Percentiles rank a stretch among this genome's conserved stretches.
These are phyloP conservation scores for Himalopsyche tibetana DNA, from an alignment of 2,888 invertebrate genomes.

Conservation along the genomic window DNA sequence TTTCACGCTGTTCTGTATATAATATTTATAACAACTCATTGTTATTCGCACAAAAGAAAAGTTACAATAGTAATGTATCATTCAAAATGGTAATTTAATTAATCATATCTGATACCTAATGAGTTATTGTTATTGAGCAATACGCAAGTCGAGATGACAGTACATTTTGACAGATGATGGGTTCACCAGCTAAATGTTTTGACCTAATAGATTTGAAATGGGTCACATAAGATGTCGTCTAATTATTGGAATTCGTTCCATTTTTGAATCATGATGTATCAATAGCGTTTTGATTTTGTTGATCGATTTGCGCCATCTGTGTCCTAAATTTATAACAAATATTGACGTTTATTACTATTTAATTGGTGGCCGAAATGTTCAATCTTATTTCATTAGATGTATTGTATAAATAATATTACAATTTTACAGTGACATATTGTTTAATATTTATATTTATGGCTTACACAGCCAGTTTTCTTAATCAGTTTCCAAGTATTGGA, in stretches of 20 bases:
- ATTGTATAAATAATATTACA: too few species aligned
- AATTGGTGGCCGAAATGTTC: not conserved
- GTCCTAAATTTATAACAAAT: not conserved
- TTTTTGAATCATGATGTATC: conserved; percentile 15
- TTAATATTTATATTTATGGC: too few species aligned
- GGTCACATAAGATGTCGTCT: conserved; percentile 11
- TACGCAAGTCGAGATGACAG: not conserved
- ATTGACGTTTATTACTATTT: conserved; percentile 12
- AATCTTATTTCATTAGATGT: too few species aligned
- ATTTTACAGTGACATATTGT: too few species aligned
- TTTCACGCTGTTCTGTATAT: too few species aligned
- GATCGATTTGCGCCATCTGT: conserved; percentile 34
- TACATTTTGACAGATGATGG: not conserved
- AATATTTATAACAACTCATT: too few species aligned
- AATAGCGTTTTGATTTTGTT: conserved; percentile 26
- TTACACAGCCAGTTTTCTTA: too few species aligned
- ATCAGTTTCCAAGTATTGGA: too few species aligned
- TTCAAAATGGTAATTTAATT: too few species aligned
- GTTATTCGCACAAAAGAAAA: too few species aligned
- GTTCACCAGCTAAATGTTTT: conserved; percentile 34
- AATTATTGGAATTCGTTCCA: conserved; percentile 30
- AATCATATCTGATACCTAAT: not conserved
- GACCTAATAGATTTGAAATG: conserved; percentile 22
- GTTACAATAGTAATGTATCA: too few species aligned
- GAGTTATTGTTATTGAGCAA: conserved; percentile 4